phyloP scores from a whole-genome alignment of 2,113 vertebrate species.

The Candoia aspera region DNA sequence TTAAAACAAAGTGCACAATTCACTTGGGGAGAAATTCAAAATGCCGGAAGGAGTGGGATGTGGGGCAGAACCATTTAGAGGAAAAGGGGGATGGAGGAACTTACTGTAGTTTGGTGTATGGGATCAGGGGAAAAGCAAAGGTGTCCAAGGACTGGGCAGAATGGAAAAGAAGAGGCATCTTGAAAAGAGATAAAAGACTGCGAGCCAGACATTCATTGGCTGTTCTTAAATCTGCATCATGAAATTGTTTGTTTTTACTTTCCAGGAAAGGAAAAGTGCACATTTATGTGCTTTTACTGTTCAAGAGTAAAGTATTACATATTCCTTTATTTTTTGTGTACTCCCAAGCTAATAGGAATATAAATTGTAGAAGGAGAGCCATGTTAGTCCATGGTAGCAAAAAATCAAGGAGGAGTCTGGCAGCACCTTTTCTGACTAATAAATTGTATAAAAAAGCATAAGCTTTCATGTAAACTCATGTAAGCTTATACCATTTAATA shows the following conservation, averaged over 20 bases:
- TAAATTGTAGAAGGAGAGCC: neutral
- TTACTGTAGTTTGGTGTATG: too few relatives aligned
- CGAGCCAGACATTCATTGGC: too few relatives aligned
- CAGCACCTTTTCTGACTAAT: neutral
- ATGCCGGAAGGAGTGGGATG: too few relatives aligned
- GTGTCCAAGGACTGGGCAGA: too few relatives aligned
- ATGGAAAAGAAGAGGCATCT: too few relatives aligned
- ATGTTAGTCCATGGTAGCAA: neutral
- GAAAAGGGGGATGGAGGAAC: too few relatives aligned
- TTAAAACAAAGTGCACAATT: neutral
- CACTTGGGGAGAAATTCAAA: neutral
- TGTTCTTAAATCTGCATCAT: neutral
- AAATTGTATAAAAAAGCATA: neutral
- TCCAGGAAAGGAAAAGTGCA: neutral
- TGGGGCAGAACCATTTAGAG: too few relatives aligned
- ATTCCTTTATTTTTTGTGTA: neutral
- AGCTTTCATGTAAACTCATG: neutral
- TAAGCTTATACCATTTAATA: neutral
- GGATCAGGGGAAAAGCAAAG: too few relatives aligned
- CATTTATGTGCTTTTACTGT: neutral
- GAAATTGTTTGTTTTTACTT: neutral
- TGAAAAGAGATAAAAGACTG: too few relatives aligned
- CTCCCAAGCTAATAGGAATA: neutral
- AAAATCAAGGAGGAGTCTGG: neutral
- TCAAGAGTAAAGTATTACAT: neutral